Base-by-base conservation (phyloP, 2,888 invertebrate genomes). In the Alloscopus bannaensis region DNA sequence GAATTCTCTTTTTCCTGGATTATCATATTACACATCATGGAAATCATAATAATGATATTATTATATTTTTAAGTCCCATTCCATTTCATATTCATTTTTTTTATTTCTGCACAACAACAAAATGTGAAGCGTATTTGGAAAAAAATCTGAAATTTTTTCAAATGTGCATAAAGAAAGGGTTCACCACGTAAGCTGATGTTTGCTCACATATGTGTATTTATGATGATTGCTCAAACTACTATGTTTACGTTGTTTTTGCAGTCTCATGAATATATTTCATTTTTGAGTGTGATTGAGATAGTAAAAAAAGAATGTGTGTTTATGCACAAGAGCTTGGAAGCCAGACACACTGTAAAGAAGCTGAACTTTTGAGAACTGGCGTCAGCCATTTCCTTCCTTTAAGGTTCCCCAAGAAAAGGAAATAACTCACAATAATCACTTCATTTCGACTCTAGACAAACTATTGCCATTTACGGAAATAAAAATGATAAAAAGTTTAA, bases 391-490 rank as follows among this genome's bases (percentile, higher is more conserved):
- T 75, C 66, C 73, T 66, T 75, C 45, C 73, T 66, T 60, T 42
- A 70, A 72, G 42, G 31, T 65, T 26, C 24, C 57, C 73, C 65
- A 65, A 64, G 66, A 57, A 66, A 45, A 29, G 55, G 68, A 68
- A 76, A 76, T 76, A 76, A 68, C 31, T 64, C 68, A 68, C 13
- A 31, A 59, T 66, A 57, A 75, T 75, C 66, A 75, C 26, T 28
- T 40, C 42, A 40, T 75, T 45, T 75, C 36, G 29, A 66, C 24
- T 52, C 45, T 22, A 45, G 64, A 64, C 50, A 71, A 72, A 75
- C 66, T 57, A 57, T 13, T 26, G 16, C 18, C 75, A 76, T 76
- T 76, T 76, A 76, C 66, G 75, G 75, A 68, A 76, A 65, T 66
- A 40, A 45, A 64, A 66, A 31, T 45, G 64, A 47, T 47, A 65